Percentiles rank a stretch among this genome's conserved stretches.
Evolutionary conservation across 1,140 invertebrate genomes (phyloP).

Genomic region (Drosophila prosaltans): DNA sequence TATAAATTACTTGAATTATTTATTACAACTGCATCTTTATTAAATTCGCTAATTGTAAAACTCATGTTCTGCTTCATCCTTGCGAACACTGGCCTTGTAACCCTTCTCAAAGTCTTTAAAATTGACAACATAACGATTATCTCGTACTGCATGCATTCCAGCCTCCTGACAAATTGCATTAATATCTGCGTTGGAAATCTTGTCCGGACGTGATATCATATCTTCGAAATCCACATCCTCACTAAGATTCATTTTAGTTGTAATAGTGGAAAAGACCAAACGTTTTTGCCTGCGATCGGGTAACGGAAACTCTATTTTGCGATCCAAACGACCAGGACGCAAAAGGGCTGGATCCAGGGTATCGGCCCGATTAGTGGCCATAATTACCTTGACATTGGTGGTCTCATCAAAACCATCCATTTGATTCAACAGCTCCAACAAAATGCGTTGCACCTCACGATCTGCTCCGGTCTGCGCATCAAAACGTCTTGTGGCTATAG

Average conservation of each 20-base stretch:
- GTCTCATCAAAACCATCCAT: constrained; percentile 99
- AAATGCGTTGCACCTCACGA: constrained; percentile 98
- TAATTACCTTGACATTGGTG: constrained; percentile 99
- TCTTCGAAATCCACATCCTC: constrained; percentile 99
- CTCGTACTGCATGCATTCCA: constrained; percentile 97
- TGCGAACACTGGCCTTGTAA: constrained; percentile 99
- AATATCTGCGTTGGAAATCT: constrained; percentile 99
- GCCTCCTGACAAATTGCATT: constrained; percentile 99
- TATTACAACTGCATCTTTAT: neutral
- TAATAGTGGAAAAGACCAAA: constrained; percentile 98
- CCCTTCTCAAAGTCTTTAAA: constrained; percentile 99
- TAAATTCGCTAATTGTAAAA: constrained; percentile 96
- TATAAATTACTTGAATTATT: neutral
- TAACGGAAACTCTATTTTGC: constrained; percentile 99
- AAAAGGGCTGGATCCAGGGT: constrained; percentile 98
- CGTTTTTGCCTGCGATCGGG: constrained; percentile 99
- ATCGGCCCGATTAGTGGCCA: constrained; percentile 99
- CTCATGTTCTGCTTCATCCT: constrained; percentile 99
- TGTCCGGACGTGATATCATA: constrained; percentile 98
- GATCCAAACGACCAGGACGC: constrained; percentile 97
- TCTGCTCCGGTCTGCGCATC: constrained; percentile 99
- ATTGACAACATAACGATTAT: constrained; percentile 97
- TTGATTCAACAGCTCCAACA: constrained; percentile 98
- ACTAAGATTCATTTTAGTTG: constrained; percentile 98
- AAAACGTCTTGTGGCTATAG: constrained; percentile 99